Evolutionary conservation across 2,113 vertebrate genomes (phyloP).

Genomic region (Nerophis lumbriciformis): DNA sequence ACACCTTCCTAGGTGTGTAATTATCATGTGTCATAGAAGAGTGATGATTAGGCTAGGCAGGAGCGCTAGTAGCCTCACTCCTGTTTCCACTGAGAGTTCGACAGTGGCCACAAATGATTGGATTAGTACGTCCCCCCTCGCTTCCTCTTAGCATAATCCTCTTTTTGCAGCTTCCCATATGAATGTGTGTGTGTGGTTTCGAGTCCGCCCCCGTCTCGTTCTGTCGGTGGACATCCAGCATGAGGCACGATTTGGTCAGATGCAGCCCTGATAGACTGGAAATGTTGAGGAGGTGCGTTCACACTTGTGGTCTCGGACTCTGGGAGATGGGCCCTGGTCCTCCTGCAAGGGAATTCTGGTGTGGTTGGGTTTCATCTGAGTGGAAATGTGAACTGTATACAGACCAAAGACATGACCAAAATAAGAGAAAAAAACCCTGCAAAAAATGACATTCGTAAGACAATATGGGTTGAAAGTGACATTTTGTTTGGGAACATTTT

Average conservation of each 20-base stretch:
- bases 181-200: constrained; percentile 17
- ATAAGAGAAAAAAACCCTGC: no score
- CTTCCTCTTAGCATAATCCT: constrained; percentile 68
- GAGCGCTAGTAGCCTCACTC: constrained; percentile 41
- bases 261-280: constrained; percentile 12
- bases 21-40: constrained; percentile 49
- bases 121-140: constrained; percentile 69
- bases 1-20: constrained; percentile 66
- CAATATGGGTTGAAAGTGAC: no score
- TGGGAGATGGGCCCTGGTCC: no score
- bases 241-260: constrained; percentile 16
- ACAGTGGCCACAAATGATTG: constrained; percentile 71
- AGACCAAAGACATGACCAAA: no score
- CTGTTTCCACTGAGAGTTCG: constrained; percentile 62
- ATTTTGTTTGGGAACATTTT: no score
- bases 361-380: no score
- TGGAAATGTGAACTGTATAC: no score
- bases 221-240: constrained; percentile 21
- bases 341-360: no score
- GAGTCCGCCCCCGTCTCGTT: constrained; percentile 24
- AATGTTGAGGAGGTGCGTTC: background rate
- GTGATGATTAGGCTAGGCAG: constrained; percentile 43
- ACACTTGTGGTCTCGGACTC: no score
- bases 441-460: no score
- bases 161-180: constrained; percentile 48